Evolutionary conservation across 30 jellyfish, hydroid and myxozoan genomes (phyloP).

Genomic region (Pelagia noctiluca): DNA sequence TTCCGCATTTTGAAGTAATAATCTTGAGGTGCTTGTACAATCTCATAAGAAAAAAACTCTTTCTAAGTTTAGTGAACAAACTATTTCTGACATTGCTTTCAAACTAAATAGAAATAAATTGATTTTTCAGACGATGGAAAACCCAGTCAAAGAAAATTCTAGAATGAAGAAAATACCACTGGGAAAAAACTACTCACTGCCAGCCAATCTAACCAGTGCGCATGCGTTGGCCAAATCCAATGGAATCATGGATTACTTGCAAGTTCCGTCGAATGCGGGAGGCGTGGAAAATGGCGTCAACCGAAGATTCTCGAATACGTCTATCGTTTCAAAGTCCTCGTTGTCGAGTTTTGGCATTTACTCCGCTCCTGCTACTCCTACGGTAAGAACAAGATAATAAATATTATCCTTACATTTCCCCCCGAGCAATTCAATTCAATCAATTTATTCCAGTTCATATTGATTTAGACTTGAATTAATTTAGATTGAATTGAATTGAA

Average conservation of each 20-base stretch:
- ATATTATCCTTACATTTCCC: not conserved
- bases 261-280: constrained; percentile 51
- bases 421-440: not conserved
- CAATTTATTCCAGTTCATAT: too few relatives aligned
- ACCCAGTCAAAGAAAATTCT: not conserved
- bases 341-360: constrained; percentile 65
- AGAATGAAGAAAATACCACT: constrained; percentile 27
- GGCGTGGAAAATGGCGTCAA: constrained; percentile 15
- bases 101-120: not conserved
- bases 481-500: too few relatives aligned
- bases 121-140: not conserved
- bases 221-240: not conserved
- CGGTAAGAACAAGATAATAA: not conserved
- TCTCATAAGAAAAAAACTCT: too few relatives aligned
- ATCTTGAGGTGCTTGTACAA: too few relatives aligned
- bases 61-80: not conserved
- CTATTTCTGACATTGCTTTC: not conserved
- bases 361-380: constrained; percentile 69
- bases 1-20: too few relatives aligned
- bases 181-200: constrained; percentile 40
- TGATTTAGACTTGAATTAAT: too few relatives aligned
- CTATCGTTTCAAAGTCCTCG: constrained; percentile 57
- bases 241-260: constrained; percentile 48
- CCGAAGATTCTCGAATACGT: constrained; percentile 39
- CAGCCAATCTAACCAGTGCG: constrained; percentile 13